A percentile compares a stretch with the other conserved stretches of the same genome.
Conservation (phyloP, 2,113 vertebrate genomes). For the Corapipo altera region DNA sequence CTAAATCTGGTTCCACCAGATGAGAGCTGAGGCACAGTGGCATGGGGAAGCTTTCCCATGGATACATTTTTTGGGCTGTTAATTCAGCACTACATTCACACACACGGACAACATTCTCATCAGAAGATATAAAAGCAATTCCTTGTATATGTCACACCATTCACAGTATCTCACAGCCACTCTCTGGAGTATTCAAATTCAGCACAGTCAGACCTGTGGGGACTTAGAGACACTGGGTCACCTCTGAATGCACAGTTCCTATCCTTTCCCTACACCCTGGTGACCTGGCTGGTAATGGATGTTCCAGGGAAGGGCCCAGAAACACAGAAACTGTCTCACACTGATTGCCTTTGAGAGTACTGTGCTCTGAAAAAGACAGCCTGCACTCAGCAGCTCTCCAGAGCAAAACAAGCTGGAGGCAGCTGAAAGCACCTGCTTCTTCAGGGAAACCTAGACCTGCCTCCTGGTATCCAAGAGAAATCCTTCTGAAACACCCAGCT, state of each 20-base stretch:
- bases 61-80: neutral
- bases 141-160: slow-evolving; percentile 28
- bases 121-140: slow-evolving; percentile 61
- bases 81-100: slow-evolving; percentile 21
- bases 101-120: neutral
- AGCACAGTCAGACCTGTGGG: neutral
- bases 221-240: neutral
- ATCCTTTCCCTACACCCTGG: neutral
- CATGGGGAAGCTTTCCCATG: neutral
- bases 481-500: neutral
- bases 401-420: neutral
- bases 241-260: neutral
- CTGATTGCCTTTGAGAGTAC: neutral
- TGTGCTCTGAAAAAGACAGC: neutral
- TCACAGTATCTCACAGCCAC: neutral
- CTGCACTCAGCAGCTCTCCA: slow-evolving; percentile 25
- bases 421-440: neutral
- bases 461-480: neutral
- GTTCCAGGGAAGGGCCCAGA: neutral
- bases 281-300: slow-evolving; percentile 53
- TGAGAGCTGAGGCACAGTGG: neutral
- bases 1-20: neutral
- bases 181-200: neutral
- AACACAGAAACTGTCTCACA: slow-evolving; percentile 14
- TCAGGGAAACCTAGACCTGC: neutral